phyloP scores from a whole-genome alignment of 2,113 vertebrate species.

The Varanus salvator region DNA sequence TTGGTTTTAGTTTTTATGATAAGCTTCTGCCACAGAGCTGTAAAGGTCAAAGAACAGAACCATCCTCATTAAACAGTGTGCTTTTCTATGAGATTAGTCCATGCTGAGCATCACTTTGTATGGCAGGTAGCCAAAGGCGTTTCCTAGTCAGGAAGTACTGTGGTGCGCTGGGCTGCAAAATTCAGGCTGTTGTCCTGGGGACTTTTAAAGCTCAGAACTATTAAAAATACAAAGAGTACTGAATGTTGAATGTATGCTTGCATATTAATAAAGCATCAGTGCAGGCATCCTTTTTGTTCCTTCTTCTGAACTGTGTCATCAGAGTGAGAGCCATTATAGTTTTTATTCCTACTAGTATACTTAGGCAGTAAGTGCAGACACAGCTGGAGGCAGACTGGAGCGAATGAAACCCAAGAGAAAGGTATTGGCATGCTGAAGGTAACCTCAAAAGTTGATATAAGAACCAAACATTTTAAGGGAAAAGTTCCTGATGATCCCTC shows the following conservation, averaged over 20 bases:
- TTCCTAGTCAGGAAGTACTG: background rate
- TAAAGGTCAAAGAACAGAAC: background rate
- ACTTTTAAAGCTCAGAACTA: constrained; percentile 3
- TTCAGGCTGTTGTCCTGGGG: background rate
- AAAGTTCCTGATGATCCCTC: too few relatives aligned
- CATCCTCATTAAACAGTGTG: background rate
- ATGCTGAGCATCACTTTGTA: background rate
- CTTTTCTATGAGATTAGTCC: background rate
- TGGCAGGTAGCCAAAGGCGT: constrained; percentile 36
- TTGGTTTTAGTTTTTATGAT: background rate
- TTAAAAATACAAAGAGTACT: background rate
- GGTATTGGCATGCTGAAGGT: too few relatives aligned
- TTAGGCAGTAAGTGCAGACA: too few relatives aligned
- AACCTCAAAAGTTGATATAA: too few relatives aligned
- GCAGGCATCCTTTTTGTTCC: background rate
- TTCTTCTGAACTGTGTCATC: background rate
- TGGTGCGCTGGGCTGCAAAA: constrained; percentile 5
- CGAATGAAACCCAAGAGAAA: too few relatives aligned
- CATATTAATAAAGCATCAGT: background rate
- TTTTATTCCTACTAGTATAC: background rate
- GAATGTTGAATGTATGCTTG: background rate
- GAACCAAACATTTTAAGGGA: too few relatives aligned
- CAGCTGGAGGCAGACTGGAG: too few relatives aligned
- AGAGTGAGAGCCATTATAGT: background rate
- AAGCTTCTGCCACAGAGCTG: background rate